These are phyloP conservation scores for Scophthalmus maximus DNA, from an alignment of 2,113 vertebrate genomes.

Conservation along the genomic window DNA sequence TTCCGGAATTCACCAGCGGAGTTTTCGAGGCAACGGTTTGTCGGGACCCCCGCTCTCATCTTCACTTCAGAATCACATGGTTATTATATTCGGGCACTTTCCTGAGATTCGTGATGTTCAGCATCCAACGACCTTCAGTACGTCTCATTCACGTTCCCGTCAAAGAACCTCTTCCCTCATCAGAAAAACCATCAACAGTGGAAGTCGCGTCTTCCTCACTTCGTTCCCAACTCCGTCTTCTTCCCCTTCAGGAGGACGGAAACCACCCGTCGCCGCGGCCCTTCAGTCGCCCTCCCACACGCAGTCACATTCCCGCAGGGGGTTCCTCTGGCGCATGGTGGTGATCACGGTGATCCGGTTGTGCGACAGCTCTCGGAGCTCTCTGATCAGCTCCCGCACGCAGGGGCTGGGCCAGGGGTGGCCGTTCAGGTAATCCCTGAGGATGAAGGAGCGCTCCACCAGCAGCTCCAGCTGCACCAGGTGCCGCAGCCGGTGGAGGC, in stretches of 20 bases:
- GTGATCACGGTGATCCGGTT: slow-evolving; percentile 69
- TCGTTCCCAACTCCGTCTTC: not conserved
- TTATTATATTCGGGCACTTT: too few species aligned
- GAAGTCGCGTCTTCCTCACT: too few species aligned
- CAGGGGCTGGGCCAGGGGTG: slow-evolving; percentile 71
- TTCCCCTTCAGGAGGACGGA: not conserved
- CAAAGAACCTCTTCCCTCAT: too few species aligned
- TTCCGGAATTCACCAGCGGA: too few species aligned
- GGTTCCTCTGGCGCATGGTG: slow-evolving; percentile 55
- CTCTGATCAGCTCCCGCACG: slow-evolving; percentile 61
- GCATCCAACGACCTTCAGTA: too few species aligned
- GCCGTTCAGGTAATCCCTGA: slow-evolving; percentile 63
- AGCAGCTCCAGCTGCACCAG: slow-evolving; percentile 72
- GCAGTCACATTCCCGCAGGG: slow-evolving; percentile 69
- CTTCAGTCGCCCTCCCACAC: slow-evolving; percentile 67
- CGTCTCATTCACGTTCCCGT: too few species aligned
- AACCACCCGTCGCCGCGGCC: not conserved
- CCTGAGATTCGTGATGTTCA: too few species aligned
- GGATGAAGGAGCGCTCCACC: slow-evolving; percentile 71
- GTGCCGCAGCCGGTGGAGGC: slow-evolving; percentile 66
- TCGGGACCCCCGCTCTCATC: too few species aligned
- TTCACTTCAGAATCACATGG: too few species aligned
- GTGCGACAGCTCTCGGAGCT: slow-evolving; percentile 58
- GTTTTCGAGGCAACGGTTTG: too few species aligned
- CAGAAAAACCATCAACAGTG: too few species aligned